These are phyloP conservation scores for Margarornis squamiger DNA, from an alignment of 2,797 vertebrate species.

Conservation along the genomic window DNA sequence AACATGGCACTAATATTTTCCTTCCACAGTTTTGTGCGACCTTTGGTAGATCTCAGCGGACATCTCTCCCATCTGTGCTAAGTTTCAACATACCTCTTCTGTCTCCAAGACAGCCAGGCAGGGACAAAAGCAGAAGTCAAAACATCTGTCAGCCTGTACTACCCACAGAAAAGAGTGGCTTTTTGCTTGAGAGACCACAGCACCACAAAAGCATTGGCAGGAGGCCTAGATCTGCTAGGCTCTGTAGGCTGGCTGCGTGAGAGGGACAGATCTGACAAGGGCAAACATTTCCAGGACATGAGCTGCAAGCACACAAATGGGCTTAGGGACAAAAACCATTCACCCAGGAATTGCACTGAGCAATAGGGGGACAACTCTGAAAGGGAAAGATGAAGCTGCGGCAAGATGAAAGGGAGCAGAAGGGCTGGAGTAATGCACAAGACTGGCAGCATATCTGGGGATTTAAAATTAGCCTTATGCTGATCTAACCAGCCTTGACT, in stretches of 20 bases:
- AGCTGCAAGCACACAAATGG: not conserved
- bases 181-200: conserved; percentile 36
- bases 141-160: conserved; percentile 43
- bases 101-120: not conserved
- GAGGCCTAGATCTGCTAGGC: conserved; percentile 40
- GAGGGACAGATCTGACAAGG: conserved; percentile 46
- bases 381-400: not conserved
- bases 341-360: not conserved
- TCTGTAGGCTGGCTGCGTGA: not conserved
- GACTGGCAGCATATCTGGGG: not conserved
- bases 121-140: conserved; percentile 11
- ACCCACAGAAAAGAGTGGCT: not conserved
- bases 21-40: not conserved
- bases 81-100: not conserved
- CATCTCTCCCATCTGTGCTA: not conserved
- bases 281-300: conserved; percentile 25
- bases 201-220: not conserved
- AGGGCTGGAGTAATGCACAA: not conserved
- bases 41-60: not conserved
- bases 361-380: not conserved
- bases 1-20: not conserved
- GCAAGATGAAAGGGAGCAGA: not conserved
- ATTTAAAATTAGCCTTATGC: conserved; percentile 1
- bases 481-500: not conserved
- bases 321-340: not conserved